Base-by-base conservation (phyloP, 1,140 invertebrate genomes). In the Rhynchophorus ferrugineus region DNA sequence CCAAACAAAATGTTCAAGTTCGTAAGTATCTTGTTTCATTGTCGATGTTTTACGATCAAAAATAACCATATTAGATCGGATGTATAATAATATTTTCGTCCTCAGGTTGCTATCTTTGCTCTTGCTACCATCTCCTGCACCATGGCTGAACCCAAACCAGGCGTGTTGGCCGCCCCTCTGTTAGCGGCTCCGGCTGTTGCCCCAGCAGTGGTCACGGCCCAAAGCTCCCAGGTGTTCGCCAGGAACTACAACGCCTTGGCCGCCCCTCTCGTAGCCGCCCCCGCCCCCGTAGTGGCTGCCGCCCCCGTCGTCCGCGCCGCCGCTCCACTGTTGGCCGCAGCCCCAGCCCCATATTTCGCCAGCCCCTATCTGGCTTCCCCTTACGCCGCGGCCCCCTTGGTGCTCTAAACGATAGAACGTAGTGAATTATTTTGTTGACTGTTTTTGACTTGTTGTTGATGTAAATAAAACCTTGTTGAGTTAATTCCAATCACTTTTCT, bases 141-240 rank as follows among this genome's bases (percentile, higher is more conserved):
- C 22, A 69, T 71, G 54, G 75, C 76, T 57, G 70, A 62, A 59
- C 74, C 74, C 5, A 69, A 59, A 57, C 49, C 57, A 9, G 33
- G 8, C 14, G 33, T 43, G 13, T 18, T 16, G 8, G 29, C 33
- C 35, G 38, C 44, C 18, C 35, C 48, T 8, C 35, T 45, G 14
- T 44, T 44, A 33, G 45, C 37, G 17, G 54, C 49, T 14, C 36
- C 51, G 6, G 50, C 50, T 1, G 61, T 62, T 21, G 76, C 77
- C 1, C 77, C 78, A 0, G 71, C 77, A 0, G 70, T 81, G 29
- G 77, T 81, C 2, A 79, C 79, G 0, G 78, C 79, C 2, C 73
- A 74, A 49, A 82, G 80, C 61, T 81, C 78, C 8, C 79, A 82
- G 65, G 77, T 79, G 20, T 61, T 81, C 38, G 69, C 78, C 3